phyloP scores from a whole-genome alignment of 1,140 invertebrate species.

The Ceratina calcarata region DNA sequence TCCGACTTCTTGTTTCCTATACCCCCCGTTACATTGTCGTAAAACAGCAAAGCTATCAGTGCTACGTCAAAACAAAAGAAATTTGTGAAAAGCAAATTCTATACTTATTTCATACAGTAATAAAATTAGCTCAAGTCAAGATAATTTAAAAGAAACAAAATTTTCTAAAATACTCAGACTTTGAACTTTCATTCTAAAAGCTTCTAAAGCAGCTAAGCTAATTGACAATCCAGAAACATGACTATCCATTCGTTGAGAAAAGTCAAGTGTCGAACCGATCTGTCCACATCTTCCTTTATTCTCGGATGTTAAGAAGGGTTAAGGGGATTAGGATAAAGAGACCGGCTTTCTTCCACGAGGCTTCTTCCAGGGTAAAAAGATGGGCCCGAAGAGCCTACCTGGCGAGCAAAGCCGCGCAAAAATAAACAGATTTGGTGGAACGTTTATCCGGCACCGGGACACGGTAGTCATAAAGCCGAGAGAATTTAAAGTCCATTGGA shows the following conservation, averaged over 20 bases:
- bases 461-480: conserved; percentile 49
- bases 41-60: too few species aligned
- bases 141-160: background rate
- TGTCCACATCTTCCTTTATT: conserved; percentile 22
- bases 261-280: conserved; percentile 54
- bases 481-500: conserved; percentile 48
- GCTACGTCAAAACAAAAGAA: too few species aligned
- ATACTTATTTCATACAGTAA: too few species aligned
- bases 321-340: conserved; percentile 47
- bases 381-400: conserved; percentile 49
- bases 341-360: background rate
- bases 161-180: background rate
- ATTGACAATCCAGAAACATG: background rate
- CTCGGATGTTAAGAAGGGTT: conserved; percentile 48
- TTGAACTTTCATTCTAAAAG: background rate
- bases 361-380: background rate
- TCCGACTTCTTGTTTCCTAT: conserved; percentile 10
- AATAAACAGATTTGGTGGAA: conserved; percentile 70
- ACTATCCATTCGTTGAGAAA: conserved; percentile 9
- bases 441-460: conserved; percentile 3
- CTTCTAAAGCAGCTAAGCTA: background rate
- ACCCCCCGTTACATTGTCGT: conserved; percentile 16
- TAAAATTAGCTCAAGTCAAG: too few species aligned
- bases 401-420: conserved; percentile 56
- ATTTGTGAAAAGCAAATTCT: too few species aligned